Conservation (phyloP, 2,888 invertebrate species). For the Carpatolechia fugitivella region DNA sequence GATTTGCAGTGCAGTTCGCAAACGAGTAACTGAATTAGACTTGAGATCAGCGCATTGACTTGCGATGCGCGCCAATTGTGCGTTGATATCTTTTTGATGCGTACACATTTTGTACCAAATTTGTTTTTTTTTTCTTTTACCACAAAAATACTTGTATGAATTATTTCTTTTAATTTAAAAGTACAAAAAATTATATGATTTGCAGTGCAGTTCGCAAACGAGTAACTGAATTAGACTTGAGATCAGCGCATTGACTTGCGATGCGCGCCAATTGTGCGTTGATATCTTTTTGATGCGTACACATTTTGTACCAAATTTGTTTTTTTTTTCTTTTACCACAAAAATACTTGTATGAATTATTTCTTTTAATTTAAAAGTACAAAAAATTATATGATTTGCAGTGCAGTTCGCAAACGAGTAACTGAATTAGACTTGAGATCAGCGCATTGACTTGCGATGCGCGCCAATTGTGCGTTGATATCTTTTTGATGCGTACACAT, state of each 20-base stretch:
- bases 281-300: conserved; percentile 55
- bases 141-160: too few species aligned
- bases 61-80: conserved; percentile 21
- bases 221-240: background rate
- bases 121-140: too few species aligned
- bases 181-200: too few species aligned
- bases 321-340: too few species aligned
- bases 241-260: conserved; percentile 1
- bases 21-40: background rate
- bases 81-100: conserved; percentile 62
- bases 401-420: too few species aligned
- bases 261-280: conserved; percentile 36
- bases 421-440: too few species aligned
- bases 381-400: too few species aligned
- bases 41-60: background rate
- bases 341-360: too few species aligned
- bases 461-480: conserved; percentile 46
- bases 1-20: too few species aligned
- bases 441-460: conserved; percentile 4
- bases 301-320: background rate
- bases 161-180: background rate
- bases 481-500: conserved; percentile 47
- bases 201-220: background rate
- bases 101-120: conserved; percentile 12
- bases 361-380: background rate